These are phyloP conservation scores for Saccostrea echinata DNA, from an alignment of 1,140 invertebrate species.

Conservation along the genomic window DNA sequence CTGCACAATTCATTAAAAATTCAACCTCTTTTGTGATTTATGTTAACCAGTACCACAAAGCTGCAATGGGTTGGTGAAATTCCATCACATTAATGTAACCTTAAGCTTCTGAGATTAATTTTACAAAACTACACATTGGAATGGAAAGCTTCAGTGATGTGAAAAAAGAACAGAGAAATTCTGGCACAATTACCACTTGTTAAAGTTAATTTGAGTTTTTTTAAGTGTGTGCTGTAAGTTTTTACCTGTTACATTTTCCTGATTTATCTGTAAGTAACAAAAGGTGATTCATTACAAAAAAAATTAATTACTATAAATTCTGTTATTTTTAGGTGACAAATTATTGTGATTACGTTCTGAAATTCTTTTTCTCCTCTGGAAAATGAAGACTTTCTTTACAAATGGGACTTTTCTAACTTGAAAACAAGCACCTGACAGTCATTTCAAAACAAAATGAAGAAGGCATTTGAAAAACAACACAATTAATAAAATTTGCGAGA, in stretches of 20 bases:
- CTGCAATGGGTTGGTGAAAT: conserved; percentile 31
- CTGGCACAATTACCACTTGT: background rate
- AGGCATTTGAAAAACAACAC: conserved; percentile 2
- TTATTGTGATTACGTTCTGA: background rate
- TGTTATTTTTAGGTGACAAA: background rate
- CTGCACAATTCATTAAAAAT: conserved; percentile 37
- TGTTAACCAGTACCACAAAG: conserved; percentile 15
- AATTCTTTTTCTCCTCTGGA: background rate
- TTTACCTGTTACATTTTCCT: conserved; percentile 15
- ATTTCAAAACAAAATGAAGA: background rate
- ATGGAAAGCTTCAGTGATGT: conserved; percentile 18
- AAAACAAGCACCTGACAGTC: conserved; percentile 5
- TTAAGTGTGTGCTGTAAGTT: background rate
- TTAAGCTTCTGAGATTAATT: background rate
- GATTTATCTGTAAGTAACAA: conserved; percentile 30
- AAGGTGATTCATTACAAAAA: background rate
- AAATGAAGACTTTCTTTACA: background rate
- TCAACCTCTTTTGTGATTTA: conserved; percentile 28
- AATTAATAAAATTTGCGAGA: conserved; percentile 10
- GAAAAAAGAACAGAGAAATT: background rate
- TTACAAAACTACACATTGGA: conserved; percentile 22
- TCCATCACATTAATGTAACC: conserved; percentile 11
- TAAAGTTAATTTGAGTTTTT: background rate
- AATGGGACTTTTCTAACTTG: background rate
- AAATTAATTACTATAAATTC: conserved; percentile 1